Evolutionary conservation across 2,113 vertebrate genomes (phyloP).

Genomic region (Perca schrenkii): DNA sequence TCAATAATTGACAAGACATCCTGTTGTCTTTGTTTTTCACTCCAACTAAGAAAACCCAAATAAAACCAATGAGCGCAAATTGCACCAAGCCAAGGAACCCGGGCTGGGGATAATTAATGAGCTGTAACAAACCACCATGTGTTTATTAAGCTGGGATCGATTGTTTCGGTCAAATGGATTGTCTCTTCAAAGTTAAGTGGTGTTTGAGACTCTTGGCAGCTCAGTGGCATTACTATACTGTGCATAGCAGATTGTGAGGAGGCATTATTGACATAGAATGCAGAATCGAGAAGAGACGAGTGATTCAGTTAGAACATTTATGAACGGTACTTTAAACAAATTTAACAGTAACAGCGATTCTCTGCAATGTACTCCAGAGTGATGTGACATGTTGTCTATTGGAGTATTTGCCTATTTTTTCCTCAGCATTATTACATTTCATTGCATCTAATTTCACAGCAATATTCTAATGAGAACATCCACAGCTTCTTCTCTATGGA

Average conservation of each 20-base stretch:
- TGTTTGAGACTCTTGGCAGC: constrained; percentile 21
- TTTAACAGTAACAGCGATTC: not conserved
- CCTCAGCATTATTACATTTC: constrained; percentile 1
- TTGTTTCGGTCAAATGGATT: constrained; percentile 42
- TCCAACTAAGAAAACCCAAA: constrained; percentile 43
- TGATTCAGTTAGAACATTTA: not conserved
- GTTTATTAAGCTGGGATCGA: constrained; percentile 55
- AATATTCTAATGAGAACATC: constrained; percentile 36
- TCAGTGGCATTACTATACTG: not conserved
- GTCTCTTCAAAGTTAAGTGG: constrained; percentile 33
- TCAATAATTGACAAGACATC: constrained; percentile 35
- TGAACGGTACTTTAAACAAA: constrained; percentile 12
- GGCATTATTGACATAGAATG: not conserved
- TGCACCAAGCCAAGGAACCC: constrained; percentile 29
- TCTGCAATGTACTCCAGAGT: not conserved
- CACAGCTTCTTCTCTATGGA: not conserved
- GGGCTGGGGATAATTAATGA: constrained; percentile 54
- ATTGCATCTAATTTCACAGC: constrained; percentile 34
- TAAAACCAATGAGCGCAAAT: constrained; percentile 28
- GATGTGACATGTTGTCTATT: constrained; percentile 1
- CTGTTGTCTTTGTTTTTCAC: constrained; percentile 36
- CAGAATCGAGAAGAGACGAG: not conserved
- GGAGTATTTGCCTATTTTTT: constrained; percentile 2
- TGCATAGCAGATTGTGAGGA: not conserved
- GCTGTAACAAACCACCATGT: constrained; percentile 40